Percentiles rank a stretch among this genome's conserved stretches.
phyloP scores from a whole-genome alignment of 2,888 invertebrate species.

The Drosophila formosana region DNA sequence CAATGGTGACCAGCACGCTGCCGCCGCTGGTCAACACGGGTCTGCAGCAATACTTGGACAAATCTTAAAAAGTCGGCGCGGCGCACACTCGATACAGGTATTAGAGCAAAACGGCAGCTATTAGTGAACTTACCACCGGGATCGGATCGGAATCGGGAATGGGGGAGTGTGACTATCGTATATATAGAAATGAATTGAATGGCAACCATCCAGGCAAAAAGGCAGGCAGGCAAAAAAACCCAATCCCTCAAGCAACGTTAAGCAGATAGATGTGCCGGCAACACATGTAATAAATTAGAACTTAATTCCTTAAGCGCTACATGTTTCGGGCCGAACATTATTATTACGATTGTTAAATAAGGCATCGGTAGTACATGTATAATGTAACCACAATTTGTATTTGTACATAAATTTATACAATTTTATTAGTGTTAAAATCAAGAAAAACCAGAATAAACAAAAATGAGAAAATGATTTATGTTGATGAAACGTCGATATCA shows the following conservation, averaged over 20 bases:
- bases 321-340: constrained; percentile 60
- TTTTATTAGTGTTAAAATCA: constrained; percentile 69
- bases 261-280: constrained; percentile 49
- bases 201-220: constrained; percentile 5
- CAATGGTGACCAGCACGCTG: constrained; percentile 56
- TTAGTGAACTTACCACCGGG: constrained; percentile 54
- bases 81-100: constrained; percentile 64
- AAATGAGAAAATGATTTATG: constrained; percentile 49
- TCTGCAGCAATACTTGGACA: constrained; percentile 72
- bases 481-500: constrained; percentile 5
- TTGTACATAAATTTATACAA: constrained; percentile 70
- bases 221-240: constrained; percentile 5
- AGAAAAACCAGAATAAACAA: constrained; percentile 4
- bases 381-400: constrained; percentile 66
- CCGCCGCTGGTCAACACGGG: constrained; percentile 62
- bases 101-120: constrained; percentile 74
- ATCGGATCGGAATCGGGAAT: constrained; percentile 14
- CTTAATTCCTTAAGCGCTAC: constrained; percentile 69
- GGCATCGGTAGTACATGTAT: constrained; percentile 35
- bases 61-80: constrained; percentile 50
- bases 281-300: constrained; percentile 70
- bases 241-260: constrained; percentile 23
- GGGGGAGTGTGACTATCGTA: constrained; percentile 23
- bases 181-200: constrained; percentile 11
- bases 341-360: constrained; percentile 73